Base-by-base conservation (phyloP, 1,140 invertebrate species). In the Phymastichus coffea region DNA sequence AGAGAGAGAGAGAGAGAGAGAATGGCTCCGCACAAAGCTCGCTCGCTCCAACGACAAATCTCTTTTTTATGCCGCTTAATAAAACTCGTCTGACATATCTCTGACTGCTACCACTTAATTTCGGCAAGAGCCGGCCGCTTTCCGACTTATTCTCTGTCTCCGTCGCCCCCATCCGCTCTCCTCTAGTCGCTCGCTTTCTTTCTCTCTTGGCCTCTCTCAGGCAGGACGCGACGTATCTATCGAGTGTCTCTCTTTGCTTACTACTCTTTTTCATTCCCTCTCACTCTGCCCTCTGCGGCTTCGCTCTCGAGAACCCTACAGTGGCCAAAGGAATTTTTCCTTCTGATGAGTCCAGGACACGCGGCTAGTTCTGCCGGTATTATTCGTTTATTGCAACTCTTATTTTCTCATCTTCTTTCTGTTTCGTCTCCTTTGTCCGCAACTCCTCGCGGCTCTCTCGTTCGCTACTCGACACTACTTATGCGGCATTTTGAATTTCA, bases 31-130 rank as follows among this genome's bases (percentile, higher is more conserved):
- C n/a, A n/a, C n/a, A n/a, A n/a, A 52, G 44, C 57, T 57, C 40
- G 26, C 55, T 66, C 56, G 46, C 48, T 53, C 64, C 54, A 68
- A 73, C 68, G 70, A 79, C 77, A 78, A 80, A 80, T 79, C 75
- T 79, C 71, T 72, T 80, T 79, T 80, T 79, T 76, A 76, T 73
- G 66, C 68, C 71, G 71, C 70, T 76, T 79, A 79, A 80, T 80
- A 80, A 80, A 80, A 79, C 75, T 75, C 64, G 71, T 64, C 74
- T 74, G 76, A 79, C 76, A 77, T 79, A 79, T 79, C 74, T 77
- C 69, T 70, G 75, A 77, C 76, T 78, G 69, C 72, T 74, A 77
- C 74, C 74, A 79, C 78, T 79, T 80, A 80, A 80, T 80, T 80
- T 76, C 65, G 64, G 57, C 58, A 35, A 63, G 61, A 63, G 56